Base-by-base conservation (phyloP, 2,888 invertebrate species). In the Sylvicola fuscatus region DNA sequence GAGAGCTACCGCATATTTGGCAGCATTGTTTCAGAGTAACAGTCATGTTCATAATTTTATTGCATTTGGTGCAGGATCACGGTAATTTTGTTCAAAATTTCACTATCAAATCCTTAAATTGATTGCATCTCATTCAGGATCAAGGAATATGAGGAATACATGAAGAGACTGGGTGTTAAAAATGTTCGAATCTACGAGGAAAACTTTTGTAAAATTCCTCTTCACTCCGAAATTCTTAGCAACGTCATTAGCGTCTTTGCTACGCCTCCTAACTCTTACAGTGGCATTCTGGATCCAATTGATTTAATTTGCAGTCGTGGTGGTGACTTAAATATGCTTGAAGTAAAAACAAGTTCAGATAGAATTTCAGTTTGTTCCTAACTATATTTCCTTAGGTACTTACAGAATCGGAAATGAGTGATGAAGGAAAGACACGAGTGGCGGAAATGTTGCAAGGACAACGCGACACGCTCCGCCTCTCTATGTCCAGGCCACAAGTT, bases 251-350 rank as follows among this genome's bases (percentile, higher is more conserved):
- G 71, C 1, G 64, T 75, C 2, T 62, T 72, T 43, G 83, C 80
- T 2, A 76, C 78, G 1, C 83, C 84, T 1, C 79, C 81, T 0
- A 82, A 80, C 49, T 81, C 81, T 1, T 82, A 79, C 49, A 79
- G 80, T 1, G 79, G 80, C 1, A 73, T 83, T 15, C 65, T 65
- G 0, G 81, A 83, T 50, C 78, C 82, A 1, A 80, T 83, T 3
- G 82, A 83, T 47, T 58, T 83, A 46, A 80, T 75, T n/a, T 79
- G 76, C 45, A 75, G 74, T 5, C 65, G 82, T 26, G 82, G 79
- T 2, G 83, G 83, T 0, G 82, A 83, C 50, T 57, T 78, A 5
- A 64, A 69, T 10, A 74, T 83, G 66, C 58, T 84, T 34, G 78
- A 82, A 61, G 69, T 71, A 12, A 44, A 61, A 26, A 53, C 11